Evolutionary conservation across 2,888 invertebrate genomes (phyloP), one percentile per base, ranked within the genome.

Genomic region (Agrilus biguttatus): DNA sequence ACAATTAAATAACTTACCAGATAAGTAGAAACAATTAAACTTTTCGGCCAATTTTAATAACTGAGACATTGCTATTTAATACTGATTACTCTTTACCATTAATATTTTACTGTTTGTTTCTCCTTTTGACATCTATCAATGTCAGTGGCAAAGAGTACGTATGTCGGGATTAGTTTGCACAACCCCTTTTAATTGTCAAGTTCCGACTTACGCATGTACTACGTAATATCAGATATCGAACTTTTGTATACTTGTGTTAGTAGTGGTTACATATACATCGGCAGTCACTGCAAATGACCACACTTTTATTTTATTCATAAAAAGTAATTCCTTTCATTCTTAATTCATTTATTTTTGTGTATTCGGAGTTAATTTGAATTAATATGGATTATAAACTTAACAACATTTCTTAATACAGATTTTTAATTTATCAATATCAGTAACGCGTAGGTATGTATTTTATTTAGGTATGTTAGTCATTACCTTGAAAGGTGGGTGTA

Each of bases 11-110:
- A 41, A 47, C 43, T 71, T 69, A 87, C 88, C 88, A 74, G 83
- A 77, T 71, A 89, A 68, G 68, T 88, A 88, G 68, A 89, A 89
- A 72, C 84, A 83, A 71, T 89, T 89, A 70, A 87, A 88, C 73
- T 84, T 85, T 64, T 83, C 79, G 47, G 88, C 87, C 65, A 88
- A 74, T 70, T 81, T 80, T 60, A 86, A 69, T 59, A 87, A 72
- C 61, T 75, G 73, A 62, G 80, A 79, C 72, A 79, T 74, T 28
- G 28, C 10, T 28, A 28, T 57, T 69, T 67, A 19, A 19, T 40
- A 47, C 42, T 35, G 36, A 36, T 36, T 17, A 36, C 8, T 12
- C 17, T 36, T 17, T 10, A 21, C 14, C 35, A 36, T 36, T n/a
- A 36, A 36, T 17, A 36, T 8, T 28, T 28, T 10, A 28, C 28